Conservation (phyloP, 2,797 vertebrate species). For the Schizopygopsis malacanthus region DNA sequence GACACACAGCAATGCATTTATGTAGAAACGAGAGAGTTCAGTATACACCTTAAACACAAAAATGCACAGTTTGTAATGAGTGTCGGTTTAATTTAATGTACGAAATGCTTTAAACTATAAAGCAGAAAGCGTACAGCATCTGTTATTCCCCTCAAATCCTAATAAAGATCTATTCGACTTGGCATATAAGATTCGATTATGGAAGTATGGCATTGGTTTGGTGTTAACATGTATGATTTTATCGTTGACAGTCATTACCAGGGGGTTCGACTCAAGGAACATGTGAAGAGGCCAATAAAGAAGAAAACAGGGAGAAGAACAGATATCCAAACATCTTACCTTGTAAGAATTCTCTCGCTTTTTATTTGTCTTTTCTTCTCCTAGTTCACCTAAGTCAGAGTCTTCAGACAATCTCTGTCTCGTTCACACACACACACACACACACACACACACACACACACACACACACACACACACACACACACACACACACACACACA, state of each 20-base stretch:
- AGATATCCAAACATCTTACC: constrained; percentile 98
- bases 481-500: too few species aligned
- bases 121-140: neutral
- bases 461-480: too few species aligned
- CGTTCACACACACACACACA: too few species aligned
- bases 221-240: neutral
- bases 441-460: too few species aligned
- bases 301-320: constrained; percentile 97
- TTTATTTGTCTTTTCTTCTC: neutral
- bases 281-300: constrained; percentile 92
- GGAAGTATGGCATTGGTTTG: neutral
- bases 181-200: neutral
- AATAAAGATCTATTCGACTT: too few species aligned
- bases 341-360: constrained; percentile 78
- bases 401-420: too few species aligned
- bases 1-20: neutral
- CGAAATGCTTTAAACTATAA: neutral
- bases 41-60: neutral
- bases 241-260: constrained; percentile 83
- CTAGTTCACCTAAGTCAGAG: too few species aligned
- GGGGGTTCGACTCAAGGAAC: constrained; percentile 86
- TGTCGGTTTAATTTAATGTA: neutral
- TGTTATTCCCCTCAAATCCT: neutral
- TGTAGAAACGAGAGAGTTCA: neutral
- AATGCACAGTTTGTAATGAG: neutral